Evolutionary conservation across 1,140 invertebrate genomes (phyloP).

Genomic region (Drosophila punjabiensis): DNA sequence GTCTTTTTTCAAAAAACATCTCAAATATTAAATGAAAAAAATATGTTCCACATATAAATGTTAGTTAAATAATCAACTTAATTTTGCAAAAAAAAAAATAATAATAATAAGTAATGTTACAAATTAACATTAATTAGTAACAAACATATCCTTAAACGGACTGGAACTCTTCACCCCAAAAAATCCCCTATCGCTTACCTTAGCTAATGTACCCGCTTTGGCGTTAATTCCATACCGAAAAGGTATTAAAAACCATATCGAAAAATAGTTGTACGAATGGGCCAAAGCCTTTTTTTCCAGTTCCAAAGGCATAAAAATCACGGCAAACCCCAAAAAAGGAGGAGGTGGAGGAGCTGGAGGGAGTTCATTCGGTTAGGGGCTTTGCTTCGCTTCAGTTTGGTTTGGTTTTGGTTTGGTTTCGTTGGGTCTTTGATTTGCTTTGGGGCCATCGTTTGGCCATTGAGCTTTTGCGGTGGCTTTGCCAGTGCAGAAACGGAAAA

Average conservation of each 20-base stretch:
- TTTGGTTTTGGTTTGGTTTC: slow-evolving; percentile 22
- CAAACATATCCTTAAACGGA: neutral
- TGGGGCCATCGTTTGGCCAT: slow-evolving; percentile 42
- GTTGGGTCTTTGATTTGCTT: slow-evolving; percentile 35
- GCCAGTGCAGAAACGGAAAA: slow-evolving; percentile 34
- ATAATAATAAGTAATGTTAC: neutral
- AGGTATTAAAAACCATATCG: slow-evolving; percentile 52
- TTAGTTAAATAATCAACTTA: neutral
- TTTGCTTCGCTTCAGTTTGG: slow-evolving; percentile 25
- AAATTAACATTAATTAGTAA: neutral
- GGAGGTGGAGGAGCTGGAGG: neutral
- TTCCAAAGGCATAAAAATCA: slow-evolving; percentile 33
- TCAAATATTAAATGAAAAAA: neutral
- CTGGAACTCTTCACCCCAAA: neutral
- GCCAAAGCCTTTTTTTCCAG: slow-evolving; percentile 38
- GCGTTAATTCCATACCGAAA: slow-evolving; percentile 1
- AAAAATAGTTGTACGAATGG: slow-evolving; percentile 41
- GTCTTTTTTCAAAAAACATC: neutral
- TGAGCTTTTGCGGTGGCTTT: slow-evolving; percentile 55
- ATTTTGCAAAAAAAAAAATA: neutral
- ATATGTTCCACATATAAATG: no score
- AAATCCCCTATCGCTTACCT: neutral
- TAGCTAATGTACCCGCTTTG: slow-evolving; percentile 6
- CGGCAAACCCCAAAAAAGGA: slow-evolving; percentile 24
- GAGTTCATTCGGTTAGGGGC: slow-evolving; percentile 37